Base-by-base conservation (phyloP, 2,888 invertebrate species). In the Catocala nupta region DNA sequence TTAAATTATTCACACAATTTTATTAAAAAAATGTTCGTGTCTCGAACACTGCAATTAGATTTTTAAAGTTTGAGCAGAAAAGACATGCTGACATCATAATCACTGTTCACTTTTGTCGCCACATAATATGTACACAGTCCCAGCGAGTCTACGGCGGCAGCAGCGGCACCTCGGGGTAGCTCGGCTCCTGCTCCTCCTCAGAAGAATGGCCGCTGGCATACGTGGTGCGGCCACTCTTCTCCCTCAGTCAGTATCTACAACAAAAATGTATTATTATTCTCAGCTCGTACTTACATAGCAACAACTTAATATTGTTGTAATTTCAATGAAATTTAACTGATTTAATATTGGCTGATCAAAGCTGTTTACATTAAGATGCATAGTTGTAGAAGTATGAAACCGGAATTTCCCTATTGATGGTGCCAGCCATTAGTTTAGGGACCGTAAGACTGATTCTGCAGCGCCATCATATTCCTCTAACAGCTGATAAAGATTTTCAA, bases 221-320 rank as follows among this genome's bases (percentile, higher is more conserved):
- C 65, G 86, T 80, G 12, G 88, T 77, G 77, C 88, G 88, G 79
- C 87, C 93, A 93, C 86, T 89, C 92, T 92, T 91, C 86, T 90
- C 88, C 85, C 87, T 82, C 86, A 90, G 93, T 94, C 93, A 94
- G 93, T 94, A 94, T 79, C 93, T 94, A 80, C 0, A 42, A 65
- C 39, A 72, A 57, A 56, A 52, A 50, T 10, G 25, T 36, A 48
- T 39, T 48, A 8, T 12, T 9, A 36, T 13, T 34, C 9, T 8
- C 36, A 8, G 9, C 8, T 39, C 36, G 9, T 9, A 7, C 36
- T 25, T 3, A 25, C 25, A 25, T 25, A 25, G 25, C 25, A 25
- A 25, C 25, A 25, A 25, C 25, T 25, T 25, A 25, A 25, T 25
- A 25, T 25, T 3, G 25, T 25, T 25, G 25, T 1, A 1, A 25